Evolutionary conservation across 92 coral and sea anemone genomes (phyloP), one percentile per base, ranked within the genome.

Genomic region (Desmophyllum pertusum): DNA sequence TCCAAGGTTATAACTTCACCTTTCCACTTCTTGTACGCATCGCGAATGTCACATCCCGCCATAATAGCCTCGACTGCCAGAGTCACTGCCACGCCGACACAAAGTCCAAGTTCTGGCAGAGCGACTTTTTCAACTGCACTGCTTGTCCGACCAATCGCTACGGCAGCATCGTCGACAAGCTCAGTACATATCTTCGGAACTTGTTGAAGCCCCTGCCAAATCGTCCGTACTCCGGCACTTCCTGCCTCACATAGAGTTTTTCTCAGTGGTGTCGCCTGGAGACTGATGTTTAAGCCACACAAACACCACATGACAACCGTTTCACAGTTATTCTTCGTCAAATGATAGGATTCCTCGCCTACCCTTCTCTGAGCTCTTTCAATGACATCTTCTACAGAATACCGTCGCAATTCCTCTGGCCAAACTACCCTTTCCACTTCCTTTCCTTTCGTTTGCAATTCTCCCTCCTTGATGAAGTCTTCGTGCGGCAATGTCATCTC

Each of bases 21-120:
- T 17, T 45, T 31, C 85, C 85, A 46, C 33, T 69, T 81, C 42
- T 69, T 1, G 30, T 69, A 37, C 41, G 65, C 85, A 1, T 9
- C 3, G 7, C 4, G 41, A 46, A 81, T 81, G 53, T 41, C 48
- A 0, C 5, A 1, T 10, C 8, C 57, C 9, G 75, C 57, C 29
- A 42, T 19, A 17, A 50, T 0, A 4, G 23, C 31, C 17, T 81
- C 85, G 13, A 31, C 0, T 10, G 69, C 0, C 31, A 81, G 17
- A 21, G 65, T 15, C 15, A 70, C 6, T 46, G 25, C 77, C 4
- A n/a, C 63, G 14, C 85, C 85, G 18, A 66, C 42, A 3, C 73
- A 11, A 27, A 37, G 10, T 37, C 73, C 73, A 19, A 67, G 8
- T 35, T 18, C 17, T 38, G 73, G n/a, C 5, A 67, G 3, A 5